Evolutionary conservation across 2,113 vertebrate genomes (phyloP).

Genomic region (Anoura caudifer): DNA sequence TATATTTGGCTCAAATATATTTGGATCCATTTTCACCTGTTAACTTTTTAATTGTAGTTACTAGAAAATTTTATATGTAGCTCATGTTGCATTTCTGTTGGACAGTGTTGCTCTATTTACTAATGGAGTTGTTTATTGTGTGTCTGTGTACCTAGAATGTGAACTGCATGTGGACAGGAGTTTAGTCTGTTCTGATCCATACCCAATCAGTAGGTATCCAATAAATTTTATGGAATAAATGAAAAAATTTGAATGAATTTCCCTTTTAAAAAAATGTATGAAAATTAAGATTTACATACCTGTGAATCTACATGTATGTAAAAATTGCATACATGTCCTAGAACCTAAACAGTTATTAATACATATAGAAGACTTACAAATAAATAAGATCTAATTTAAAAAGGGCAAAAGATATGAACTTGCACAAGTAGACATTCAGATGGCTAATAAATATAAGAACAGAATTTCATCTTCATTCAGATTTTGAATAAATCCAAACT

Average conservation of each 20-base stretch:
- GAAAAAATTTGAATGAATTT: not conserved
- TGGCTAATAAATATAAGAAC: conserved; percentile 9
- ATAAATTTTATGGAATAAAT: not conserved
- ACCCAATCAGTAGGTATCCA: not conserved
- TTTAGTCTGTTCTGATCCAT: not conserved
- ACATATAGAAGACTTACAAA: not conserved
- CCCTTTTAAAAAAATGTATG: not conserved
- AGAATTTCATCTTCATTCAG: conserved; percentile 23
- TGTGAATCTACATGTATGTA: no score
- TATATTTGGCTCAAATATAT: not conserved
- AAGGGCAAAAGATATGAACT: not conserved
- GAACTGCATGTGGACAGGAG: not conserved
- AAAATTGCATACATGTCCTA: no score
- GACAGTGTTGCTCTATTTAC: not conserved
- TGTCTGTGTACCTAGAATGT: not conserved
- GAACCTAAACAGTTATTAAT: not conserved
- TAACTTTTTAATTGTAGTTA: not conserved
- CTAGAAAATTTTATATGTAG: not conserved
- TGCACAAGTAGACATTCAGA: not conserved
- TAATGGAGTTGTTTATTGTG: not conserved
- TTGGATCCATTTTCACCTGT: not conserved
- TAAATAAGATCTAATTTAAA: not conserved
- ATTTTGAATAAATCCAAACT: not conserved
- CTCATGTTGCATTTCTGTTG: not conserved
- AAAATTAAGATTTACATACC: no score